These are phyloP conservation scores for Champsocephalus esox DNA, from an alignment of 2,797 vertebrate species.

Conservation along the genomic window DNA sequence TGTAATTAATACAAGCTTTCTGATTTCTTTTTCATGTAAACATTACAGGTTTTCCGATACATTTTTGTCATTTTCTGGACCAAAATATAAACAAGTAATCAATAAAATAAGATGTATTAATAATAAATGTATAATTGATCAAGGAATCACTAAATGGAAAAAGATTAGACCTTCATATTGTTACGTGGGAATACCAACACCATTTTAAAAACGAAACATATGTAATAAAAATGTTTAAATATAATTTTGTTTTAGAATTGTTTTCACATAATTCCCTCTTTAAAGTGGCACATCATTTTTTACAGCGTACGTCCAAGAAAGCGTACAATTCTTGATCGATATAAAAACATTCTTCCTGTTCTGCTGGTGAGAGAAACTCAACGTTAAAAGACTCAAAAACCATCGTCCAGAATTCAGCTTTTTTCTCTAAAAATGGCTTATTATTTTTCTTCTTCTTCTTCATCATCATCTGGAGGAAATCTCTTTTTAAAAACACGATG, in stretches of 20 bases:
- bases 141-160: not conserved
- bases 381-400: not conserved
- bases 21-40: no score
- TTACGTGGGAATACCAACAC: not conserved
- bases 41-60: no score
- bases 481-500: conserved; percentile 6
- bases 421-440: conserved; percentile 75
- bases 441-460: not conserved
- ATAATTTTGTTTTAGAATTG: not conserved
- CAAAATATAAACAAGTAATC: not conserved
- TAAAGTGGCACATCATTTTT: conserved; percentile 25
- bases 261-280: not conserved
- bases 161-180: not conserved
- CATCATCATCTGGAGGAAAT: not conserved
- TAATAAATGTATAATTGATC: not conserved
- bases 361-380: conserved; percentile 73
- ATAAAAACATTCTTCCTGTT: conserved; percentile 71
- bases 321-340: not conserved
- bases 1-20: no score
- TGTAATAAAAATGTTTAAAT: no score
- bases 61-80: not conserved
- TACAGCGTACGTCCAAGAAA: conserved; percentile 2
- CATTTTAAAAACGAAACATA: no score
- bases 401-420: conserved; percentile 7
- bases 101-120: not conserved